Evolutionary conservation across 2,888 invertebrate species (phyloP), one percentile per base, ranked within the genome.

Genomic region (Carterocephalus palaemon): DNA sequence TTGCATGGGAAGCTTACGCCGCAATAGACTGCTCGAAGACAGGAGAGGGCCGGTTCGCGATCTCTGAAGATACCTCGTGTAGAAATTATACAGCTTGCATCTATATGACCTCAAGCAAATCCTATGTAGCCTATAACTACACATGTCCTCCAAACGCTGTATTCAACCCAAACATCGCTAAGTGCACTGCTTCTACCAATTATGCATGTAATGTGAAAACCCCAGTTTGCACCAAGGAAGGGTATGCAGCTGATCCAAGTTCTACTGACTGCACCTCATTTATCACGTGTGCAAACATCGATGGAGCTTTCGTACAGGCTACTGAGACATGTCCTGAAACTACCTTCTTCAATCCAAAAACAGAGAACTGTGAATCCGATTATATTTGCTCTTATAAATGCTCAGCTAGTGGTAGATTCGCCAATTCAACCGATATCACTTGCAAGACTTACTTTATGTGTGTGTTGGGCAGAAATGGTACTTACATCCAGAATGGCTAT

Each of bases 361-460:
- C n/a, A n/a, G n/a, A n/a, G n/a, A n/a, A n/a, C n/a, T n/a, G n/a
- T n/a, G n/a, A n/a, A n/a, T n/a, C n/a, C n/a, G n/a, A n/a, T n/a
- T n/a, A n/a, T n/a, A n/a, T n/a, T n/a, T n/a, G n/a, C n/a, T n/a
- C n/a, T n/a, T n/a, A n/a, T 47, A 56, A 62, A 1, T 86, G 85
- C 49, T 53, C 65, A 1, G 38, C 70, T 1, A 65, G 61, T 0
- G 85, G 85, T 1, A 67, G 79, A 49, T 82, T 66, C 28, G 66
- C 77, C 0, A 62, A 86, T 52, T 49, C 61, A 2, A 45, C 62
- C 1, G 84, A 86, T 39, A 57, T 68, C 0, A 70, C 70, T 2
- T 85, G 84, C 45, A 64, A 73, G 49, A 59, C 53, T 0, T 86
- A 84, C 48, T 75, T 63, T 43, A 62, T 66, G 12, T 86, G 85